phyloP scores from a whole-genome alignment of 1,140 invertebrate genomes.

The Drosophila sechellia region DNA sequence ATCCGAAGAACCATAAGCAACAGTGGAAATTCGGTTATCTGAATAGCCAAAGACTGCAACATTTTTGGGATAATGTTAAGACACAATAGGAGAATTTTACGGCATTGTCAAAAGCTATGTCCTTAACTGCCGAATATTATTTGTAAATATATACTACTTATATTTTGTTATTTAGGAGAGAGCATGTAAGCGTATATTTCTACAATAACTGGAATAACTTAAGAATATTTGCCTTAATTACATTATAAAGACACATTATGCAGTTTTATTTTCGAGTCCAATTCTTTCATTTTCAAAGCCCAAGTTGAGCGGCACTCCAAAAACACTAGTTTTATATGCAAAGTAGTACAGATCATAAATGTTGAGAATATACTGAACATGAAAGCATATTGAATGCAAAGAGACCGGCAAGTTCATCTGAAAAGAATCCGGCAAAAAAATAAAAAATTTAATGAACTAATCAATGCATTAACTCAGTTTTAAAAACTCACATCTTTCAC shows the following conservation, averaged over 20 bases:
- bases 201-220: no score
- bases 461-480: not conserved
- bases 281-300: not conserved
- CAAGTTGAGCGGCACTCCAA: slow-evolving; percentile 23
- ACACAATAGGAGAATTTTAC: not conserved
- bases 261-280: not conserved
- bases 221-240: no score
- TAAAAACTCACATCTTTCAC: slow-evolving; percentile 50
- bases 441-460: not conserved
- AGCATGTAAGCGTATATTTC: no score
- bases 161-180: not conserved
- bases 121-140: not conserved
- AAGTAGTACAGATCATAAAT: slow-evolving; percentile 57
- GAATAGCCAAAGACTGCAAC: slow-evolving; percentile 46
- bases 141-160: not conserved
- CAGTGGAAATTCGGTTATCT: slow-evolving; percentile 73
- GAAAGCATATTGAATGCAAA: slow-evolving; percentile 22
- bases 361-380: slow-evolving; percentile 5
- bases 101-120: no score
- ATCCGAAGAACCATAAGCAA: slow-evolving; percentile 44
- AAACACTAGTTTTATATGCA: slow-evolving; percentile 43
- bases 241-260: no score
- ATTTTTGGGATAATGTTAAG: slow-evolving; percentile 50
- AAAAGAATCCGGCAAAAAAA: slow-evolving; percentile 14
- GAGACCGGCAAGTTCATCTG: slow-evolving; percentile 35